Evolutionary conservation across 2,888 invertebrate genomes (phyloP), one percentile per base, ranked within the genome.

Genomic region (Lasioglossum pauxillum): DNA sequence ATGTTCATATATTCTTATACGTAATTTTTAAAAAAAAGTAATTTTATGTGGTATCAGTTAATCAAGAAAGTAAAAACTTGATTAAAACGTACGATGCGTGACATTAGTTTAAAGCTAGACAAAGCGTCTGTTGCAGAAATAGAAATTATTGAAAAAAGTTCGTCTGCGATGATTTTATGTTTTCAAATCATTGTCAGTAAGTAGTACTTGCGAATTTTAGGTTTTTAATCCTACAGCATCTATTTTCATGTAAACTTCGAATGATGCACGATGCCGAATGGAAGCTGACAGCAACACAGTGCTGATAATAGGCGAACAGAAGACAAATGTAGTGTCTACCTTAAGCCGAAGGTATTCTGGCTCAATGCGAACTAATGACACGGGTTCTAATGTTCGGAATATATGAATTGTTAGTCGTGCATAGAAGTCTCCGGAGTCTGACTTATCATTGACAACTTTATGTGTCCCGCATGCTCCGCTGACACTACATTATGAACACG

Each of bases 281-380:
- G 67, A 23, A 35, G 16, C 10, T 69, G 78, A 75, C 74, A 57
- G 75, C 1, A 46, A 73, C 41, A 46, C 23, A 69, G 7, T 10
- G n/a, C 53, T 46, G 75, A 72, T 84, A 86, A 73, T 76, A 76
- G 60, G 27, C 35, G 44, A n/a, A 69, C 31, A 35, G n/a, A 77
- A 60, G 86, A 86, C 76, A 81, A 81, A 84, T 81, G 76, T n/a
- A 38, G 69, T 35, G 49, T 76, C 27, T 67, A 41, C 80, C 27
- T 73, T 73, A 69, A 72, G 44, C 57, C 69, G 23, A 78, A 81
- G 78, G 38, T 71, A 53, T n/a, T 60, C 41, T 5, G 27, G 60
- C 19, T 23, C 44, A n/a, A 84, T 77, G 57, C 46, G 44, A 77
- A 38, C 12, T 38, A 78, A 80, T 69, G 41, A 75, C 72, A 57